Conservation (phyloP, 64 coral and sea anemone genomes). For the Actinia equina region DNA sequence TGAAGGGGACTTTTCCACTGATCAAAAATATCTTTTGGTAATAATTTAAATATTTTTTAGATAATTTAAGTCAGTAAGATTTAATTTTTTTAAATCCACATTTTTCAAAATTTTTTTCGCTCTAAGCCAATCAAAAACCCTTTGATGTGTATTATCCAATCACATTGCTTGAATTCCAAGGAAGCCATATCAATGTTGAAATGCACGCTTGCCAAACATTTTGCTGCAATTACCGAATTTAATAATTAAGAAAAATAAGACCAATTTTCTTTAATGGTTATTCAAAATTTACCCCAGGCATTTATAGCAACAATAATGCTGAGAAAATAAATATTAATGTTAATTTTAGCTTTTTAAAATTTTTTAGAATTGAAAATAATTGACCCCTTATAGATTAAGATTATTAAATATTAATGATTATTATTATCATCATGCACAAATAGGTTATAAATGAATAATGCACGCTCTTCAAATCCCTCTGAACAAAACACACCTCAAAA, state of each 20-base stretch:
- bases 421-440: not conserved
- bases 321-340: not conserved
- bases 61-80: no score
- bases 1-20: no score
- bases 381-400: not conserved
- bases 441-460: not conserved
- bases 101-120: no score
- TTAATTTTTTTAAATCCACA: no score
- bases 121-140: no score
- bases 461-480: slow-evolving; percentile 10
- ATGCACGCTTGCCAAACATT: no score
- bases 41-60: no score
- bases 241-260: not conserved
- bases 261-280: not conserved
- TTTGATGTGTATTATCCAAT: no score
- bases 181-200: no score
- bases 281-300: not conserved
- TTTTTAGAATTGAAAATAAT: not conserved
- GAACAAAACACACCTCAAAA: slow-evolving; percentile 13
- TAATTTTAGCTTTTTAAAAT: not conserved
- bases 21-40: no score
- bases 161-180: no score
- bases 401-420: not conserved
- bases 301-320: not conserved
- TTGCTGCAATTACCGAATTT: no score